Base-by-base conservation (phyloP, 2,797 vertebrate species). In the Paedocypris micromegethes region DNA sequence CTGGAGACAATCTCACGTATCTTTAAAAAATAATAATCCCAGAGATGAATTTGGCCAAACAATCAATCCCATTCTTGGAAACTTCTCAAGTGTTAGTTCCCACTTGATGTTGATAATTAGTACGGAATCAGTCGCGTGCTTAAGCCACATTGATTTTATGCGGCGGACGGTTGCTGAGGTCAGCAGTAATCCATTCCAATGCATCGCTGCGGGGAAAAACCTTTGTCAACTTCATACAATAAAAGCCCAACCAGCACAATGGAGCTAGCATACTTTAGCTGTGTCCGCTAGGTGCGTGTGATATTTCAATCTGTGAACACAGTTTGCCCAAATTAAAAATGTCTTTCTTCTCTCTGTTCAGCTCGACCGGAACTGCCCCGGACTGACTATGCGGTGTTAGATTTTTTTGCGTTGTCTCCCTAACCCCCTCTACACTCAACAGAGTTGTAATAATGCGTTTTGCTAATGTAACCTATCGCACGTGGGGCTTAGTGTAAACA, bases 181-280 rank as follows among this genome's bases (percentile, higher is more conserved):
- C 49, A 44, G 71, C 57, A 62, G 40, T 54, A 67, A 51, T 60
- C 50, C 50, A 56, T 38, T 69, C 62, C 37, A 23, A 51, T 38
- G 41, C 52, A 56, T 54, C 55, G 46, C 41, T 60, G 50, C 3
- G 4, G 47, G 9, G 37, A 52, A 64, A 42, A 70, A 23, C 71
- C 82, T 85, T 89, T 88, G 84, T 87, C 72, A 48, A 3, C 43
- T n/a, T 52, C 38, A 64, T 72, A 88, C 81, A 88, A 86, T 83
- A 63, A 71, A 51, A 79, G 79, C 82, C 58, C 86, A 87, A 84
- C 83, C 79, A 82, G 77, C 78, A 81, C 75, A 83, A 68, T 81
- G 73, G 81, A 81, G 75, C 68, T 68, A 76, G 80, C 79, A 62
- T 75, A 78, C 73, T 83, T 86, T 80, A 80, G 74, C 78, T 85